Conservation (phyloP, 2,888 invertebrate species). For the Hedychridium roseum region DNA sequence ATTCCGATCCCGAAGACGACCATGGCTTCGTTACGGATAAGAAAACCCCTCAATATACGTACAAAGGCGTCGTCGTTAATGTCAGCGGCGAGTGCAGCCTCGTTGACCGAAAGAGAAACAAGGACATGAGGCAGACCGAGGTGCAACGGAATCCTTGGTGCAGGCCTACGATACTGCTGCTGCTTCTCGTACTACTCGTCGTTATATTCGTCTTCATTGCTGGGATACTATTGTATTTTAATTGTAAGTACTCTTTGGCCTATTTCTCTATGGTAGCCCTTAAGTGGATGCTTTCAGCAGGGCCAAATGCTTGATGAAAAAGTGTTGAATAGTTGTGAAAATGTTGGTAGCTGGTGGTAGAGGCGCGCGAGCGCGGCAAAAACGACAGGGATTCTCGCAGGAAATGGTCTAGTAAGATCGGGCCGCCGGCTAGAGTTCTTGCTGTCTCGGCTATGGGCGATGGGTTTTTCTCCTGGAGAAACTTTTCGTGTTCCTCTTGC, state of each 20-base stretch:
- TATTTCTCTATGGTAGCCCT: neutral
- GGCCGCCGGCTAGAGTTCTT: too few species aligned
- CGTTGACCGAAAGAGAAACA: slow-evolving; percentile 56
- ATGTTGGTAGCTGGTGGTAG: too few species aligned
- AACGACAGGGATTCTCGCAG: slow-evolving; percentile 32
- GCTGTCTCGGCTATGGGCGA: too few species aligned
- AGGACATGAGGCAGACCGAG: slow-evolving; percentile 56
- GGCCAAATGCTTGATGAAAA: too few species aligned
- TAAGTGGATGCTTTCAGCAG: too few species aligned
- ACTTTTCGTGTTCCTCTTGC: too few species aligned
- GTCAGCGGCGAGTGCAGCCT: slow-evolving; percentile 60
- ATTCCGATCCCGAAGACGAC: slow-evolving; percentile 61
- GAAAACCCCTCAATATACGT: slow-evolving; percentile 56
- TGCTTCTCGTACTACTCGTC: slow-evolving; percentile 68
- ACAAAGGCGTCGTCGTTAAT: slow-evolving; percentile 61
- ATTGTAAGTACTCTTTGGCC: slow-evolving; percentile 66
- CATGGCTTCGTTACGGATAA: slow-evolving; percentile 59
- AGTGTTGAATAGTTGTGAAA: too few species aligned
- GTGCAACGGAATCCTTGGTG: slow-evolving; percentile 67
- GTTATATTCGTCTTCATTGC: slow-evolving; percentile 69
- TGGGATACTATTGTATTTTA: slow-evolving; percentile 69
- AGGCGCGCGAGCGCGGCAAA: slow-evolving; percentile 32
- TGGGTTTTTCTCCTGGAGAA: too few species aligned
- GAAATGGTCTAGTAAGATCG: too few species aligned
- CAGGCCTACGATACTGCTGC: slow-evolving; percentile 68